Conservation (phyloP, 2,113 vertebrate species). For the Petromus typicus region DNA sequence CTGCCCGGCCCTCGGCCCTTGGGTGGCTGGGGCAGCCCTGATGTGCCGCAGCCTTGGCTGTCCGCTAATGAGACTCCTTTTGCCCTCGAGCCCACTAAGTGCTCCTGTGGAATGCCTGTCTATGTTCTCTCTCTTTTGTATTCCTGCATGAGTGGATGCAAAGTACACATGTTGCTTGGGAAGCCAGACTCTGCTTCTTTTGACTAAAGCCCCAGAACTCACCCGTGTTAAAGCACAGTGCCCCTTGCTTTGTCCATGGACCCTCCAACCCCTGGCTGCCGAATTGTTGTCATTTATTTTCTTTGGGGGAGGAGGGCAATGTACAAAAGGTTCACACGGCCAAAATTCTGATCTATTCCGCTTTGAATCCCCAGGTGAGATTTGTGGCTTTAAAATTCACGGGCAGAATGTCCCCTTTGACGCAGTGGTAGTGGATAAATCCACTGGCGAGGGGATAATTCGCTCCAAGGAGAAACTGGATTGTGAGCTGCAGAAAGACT, state of each 20-base stretch:
- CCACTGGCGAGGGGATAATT: conserved; percentile 96
- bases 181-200: conserved; percentile 90
- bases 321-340: fast-evolving
- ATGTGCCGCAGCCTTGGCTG: conserved; percentile 84
- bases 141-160: conserved; percentile 99
- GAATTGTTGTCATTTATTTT: conserved; percentile 87
- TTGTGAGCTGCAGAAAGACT: conserved; percentile 98
- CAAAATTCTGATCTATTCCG: conserved; percentile 39
- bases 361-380: conserved; percentile 92
- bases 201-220: conserved; percentile 91
- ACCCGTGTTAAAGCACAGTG: conserved; percentile 90
- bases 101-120: conserved; percentile 99
- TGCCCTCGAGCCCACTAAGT: conserved; percentile 90
- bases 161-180: conserved; percentile 96
- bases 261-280: conserved; percentile 94
- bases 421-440: conserved; percentile 97
- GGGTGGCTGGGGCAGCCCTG: conserved; percentile 80
- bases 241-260: conserved; percentile 94
- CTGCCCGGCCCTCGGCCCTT: conserved; percentile 76
- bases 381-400: conserved; percentile 98
- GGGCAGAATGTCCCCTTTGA: conserved; percentile 98
- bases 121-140: conserved; percentile 89
- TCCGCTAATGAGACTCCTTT: conserved; percentile 83
- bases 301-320: background rate
- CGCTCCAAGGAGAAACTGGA: conserved; percentile 96